Base-by-base conservation (phyloP, 2,113 vertebrate species). In the Cacatua alba region DNA sequence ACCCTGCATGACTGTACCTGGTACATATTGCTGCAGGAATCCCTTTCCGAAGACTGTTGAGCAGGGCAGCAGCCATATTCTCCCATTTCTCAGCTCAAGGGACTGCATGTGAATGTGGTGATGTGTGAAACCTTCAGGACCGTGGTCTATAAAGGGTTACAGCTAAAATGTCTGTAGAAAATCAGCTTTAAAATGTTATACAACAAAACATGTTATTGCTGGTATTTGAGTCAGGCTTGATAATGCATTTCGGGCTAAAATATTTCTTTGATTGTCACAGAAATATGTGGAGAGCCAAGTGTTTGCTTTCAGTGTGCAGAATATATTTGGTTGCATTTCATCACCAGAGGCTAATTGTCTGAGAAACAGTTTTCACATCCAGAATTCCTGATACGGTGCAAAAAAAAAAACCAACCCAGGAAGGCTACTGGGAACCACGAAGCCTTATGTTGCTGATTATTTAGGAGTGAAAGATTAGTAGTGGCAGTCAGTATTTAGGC, bases 261-360 rank as follows among this genome's bases (percentile, higher is more conserved):
- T 97, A 96, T 98, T 98, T 98, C 97, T 98, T 98, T 98, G 98
- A 98, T 97, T 98, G 97, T 96, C 97, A 97, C 96, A 97, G 85
- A 98, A 98, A 90, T 97, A 97, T 95, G 94, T 15, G 53, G 86
- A 80, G 93, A 97, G 94, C 94, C 94, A 90, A 97, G 92, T 88
- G 75, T 95, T 97, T 96, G 95, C 96, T 95, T 97, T 97, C 95
- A 88, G 64, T 92, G 86, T 93, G 96, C 75, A 39, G 94, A 92
- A 49, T 86, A 76, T 92, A 91, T 91, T 80, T 97, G 96, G 96
- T 97, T 94, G 94, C 82, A 69, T 98, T 97, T 98, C 82, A 92
- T 97, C 95, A 97, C 97, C 95, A 97, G 95, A 92, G 97, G 97
- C 97, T 97, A 97, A 98, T 94, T 97, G 94, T 95, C 95, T 89